These are phyloP conservation scores for Paratrypauchen microcephalus DNA, from an alignment of 2,797 vertebrate species.

Conservation along the genomic window DNA sequence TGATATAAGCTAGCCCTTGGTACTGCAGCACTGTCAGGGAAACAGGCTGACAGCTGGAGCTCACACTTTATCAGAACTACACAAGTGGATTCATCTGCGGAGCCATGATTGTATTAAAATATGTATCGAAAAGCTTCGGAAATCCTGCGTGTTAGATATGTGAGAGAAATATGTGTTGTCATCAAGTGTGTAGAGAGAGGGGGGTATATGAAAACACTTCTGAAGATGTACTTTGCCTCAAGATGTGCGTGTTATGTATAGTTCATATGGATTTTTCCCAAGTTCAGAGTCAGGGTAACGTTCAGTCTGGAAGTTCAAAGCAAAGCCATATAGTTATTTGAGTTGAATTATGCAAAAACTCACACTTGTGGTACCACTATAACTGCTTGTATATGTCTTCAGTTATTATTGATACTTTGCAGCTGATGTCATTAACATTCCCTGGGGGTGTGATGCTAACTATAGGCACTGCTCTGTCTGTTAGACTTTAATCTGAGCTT, in stretches of 20 bases:
- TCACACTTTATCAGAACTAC: conserved; percentile 77
- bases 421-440: no score
- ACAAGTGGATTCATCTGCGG: conserved; percentile 74
- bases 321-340: conserved; percentile 15
- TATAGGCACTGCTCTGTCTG: no score
- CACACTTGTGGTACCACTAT: conserved; percentile 10
- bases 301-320: conserved; percentile 16
- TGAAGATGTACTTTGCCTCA: conserved; percentile 6
- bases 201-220: conserved; percentile 6
- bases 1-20: conserved; percentile 66
- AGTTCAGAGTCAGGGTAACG: conserved; percentile 36
- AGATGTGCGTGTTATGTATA: conserved; percentile 10
- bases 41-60: conserved; percentile 78
- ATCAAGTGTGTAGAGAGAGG: conserved; percentile 12
- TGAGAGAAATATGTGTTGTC: conserved; percentile 40
- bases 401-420: not conserved
- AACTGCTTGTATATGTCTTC: conserved; percentile 20
- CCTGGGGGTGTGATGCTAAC: no score
- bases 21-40: conserved; percentile 64
- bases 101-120: conserved; percentile 72
- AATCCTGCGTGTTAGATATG: conserved; percentile 28
- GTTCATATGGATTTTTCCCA: not conserved
- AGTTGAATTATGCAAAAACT: conserved; percentile 34
- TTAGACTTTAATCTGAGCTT: no score
- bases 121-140: conserved; percentile 45